Base-by-base conservation (phyloP, 92 coral and sea anemone genomes). In the Parazoanthus darwini region DNA sequence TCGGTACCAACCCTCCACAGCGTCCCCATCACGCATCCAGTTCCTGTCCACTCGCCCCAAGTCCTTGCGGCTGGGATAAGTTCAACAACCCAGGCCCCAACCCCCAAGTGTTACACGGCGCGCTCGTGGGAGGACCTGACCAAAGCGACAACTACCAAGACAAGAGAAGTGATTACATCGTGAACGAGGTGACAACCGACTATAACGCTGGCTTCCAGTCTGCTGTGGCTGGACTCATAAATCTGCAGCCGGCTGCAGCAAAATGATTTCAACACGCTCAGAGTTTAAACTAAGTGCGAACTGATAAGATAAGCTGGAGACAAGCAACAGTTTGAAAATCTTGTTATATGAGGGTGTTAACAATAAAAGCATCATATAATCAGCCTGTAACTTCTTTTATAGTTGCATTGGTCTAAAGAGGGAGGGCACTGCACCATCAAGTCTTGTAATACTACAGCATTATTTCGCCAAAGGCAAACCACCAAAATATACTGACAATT, bases 181-280 rank as follows among this genome's bases (percentile, higher is more conserved):
- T 70, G 93, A 93, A 93, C 74, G 96, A 93, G 85, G 94, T 93
- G 76, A 81, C 96, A 18, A 92, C 94, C 29, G 96, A 91, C 89
- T 93, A 91, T 73, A 93, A 93, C 66, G 96, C 96, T 88, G 96
- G 96, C 0, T 93, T 93, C 81, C 96, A 93, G 90, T 91, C 94
- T 23, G 94, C 96, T 6, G 92, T 93, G 5, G 93, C 94, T 9
- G 96, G 93, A 59, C 90, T 91, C 26, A 56, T 51, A 63, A 25
- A 63, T 18, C 70, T 63, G 70, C 8, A 63, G 25, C 70, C 26
- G 33, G 48, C 48, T 44, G 48, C 48, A 18, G 68, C 6, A 13
- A 22, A 22, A 63, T 63, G 68, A 63, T 63, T 22, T 18, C 6
- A 63, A 20, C 25, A 63, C 16, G 68, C 68, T 18, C 68, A 18